Conservation (phyloP, 2,113 vertebrate genomes). For the Cariama cristata region DNA sequence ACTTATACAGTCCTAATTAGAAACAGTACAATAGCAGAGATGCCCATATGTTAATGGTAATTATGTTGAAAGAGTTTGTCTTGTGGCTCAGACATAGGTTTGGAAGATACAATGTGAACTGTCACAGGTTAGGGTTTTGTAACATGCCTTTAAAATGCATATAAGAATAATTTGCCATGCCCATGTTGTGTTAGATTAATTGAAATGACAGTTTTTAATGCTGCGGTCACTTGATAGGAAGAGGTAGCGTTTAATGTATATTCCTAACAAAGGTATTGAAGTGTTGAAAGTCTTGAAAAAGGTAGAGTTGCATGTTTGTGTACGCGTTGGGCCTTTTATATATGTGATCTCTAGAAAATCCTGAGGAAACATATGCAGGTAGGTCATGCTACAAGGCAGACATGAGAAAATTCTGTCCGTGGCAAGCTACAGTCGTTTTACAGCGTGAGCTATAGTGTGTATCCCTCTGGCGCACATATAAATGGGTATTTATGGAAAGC, state of each 20-base stretch:
- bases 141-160: neutral
- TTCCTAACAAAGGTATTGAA: neutral
- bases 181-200: neutral
- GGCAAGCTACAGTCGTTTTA: neutral
- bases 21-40: slow-evolving; percentile 30
- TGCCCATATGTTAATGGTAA: slow-evolving; percentile 26
- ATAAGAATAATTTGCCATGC: neutral
- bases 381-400: neutral
- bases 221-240: neutral
- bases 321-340: neutral
- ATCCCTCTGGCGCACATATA: neutral
- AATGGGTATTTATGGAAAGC: neutral
- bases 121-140: neutral
- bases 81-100: neutral
- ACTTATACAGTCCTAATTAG: slow-evolving; percentile 48
- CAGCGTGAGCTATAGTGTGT: neutral
- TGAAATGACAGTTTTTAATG: neutral
- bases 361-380: rapidly evolving
- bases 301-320: neutral
- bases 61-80: slow-evolving; percentile 36
- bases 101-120: neutral
- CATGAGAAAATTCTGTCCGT: rapidly evolving
- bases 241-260: neutral
- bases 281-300: neutral
- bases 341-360: neutral